Base-by-base conservation (phyloP, 2,797 vertebrate species). In the Tangara arthus region DNA sequence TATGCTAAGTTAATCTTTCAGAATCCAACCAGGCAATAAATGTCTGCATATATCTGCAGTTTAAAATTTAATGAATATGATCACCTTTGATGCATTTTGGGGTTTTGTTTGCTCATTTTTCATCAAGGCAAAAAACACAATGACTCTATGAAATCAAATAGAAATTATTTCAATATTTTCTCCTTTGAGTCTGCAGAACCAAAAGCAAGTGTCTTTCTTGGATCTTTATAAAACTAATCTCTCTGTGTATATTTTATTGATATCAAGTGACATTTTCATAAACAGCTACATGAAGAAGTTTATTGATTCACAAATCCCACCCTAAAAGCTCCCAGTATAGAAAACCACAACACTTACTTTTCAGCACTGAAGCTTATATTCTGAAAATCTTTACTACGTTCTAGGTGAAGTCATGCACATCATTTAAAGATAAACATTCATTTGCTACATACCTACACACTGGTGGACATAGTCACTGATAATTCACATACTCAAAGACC, bases 41-140 rank as follows among this genome's bases (percentile, higher is more conserved):
- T 56, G 55, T 81, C 65, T 90, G 66, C 47, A 82, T 76, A 37
- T 72, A 92, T 81, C 49, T 86, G 46, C 26, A 21, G 57, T 94
- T 96, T 89, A 94, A 94, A 94, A 91, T 92, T 93, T 95, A 92
- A 95, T 91, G 76, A 94, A 63, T 76, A 27, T 78, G 47, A 90
- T 83, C 76, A 79, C 20, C 34, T 87, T 66, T 81, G 35, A 86
- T 70, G 18, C 0, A 0, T 71, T 89, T 64, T 30, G 39, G 49
- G 28, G 10, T 11, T 76, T 89, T 68, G 19, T 64, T 61, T 73
- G 6, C 55, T 76, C 12, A 1, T 73, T 88, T 90, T 92, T 91
- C 52, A 78, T 24, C n/a, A 42, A 68, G 32, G 30, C 10, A 63
- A 69, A 82, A 89, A 89, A 8, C 14, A 37, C 5, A 63, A 21